A percentile compares a stretch with the other conserved stretches of the same genome.
Evolutionary conservation across 2,113 vertebrate genomes (phyloP).

Genomic region (Phycodurus eques): DNA sequence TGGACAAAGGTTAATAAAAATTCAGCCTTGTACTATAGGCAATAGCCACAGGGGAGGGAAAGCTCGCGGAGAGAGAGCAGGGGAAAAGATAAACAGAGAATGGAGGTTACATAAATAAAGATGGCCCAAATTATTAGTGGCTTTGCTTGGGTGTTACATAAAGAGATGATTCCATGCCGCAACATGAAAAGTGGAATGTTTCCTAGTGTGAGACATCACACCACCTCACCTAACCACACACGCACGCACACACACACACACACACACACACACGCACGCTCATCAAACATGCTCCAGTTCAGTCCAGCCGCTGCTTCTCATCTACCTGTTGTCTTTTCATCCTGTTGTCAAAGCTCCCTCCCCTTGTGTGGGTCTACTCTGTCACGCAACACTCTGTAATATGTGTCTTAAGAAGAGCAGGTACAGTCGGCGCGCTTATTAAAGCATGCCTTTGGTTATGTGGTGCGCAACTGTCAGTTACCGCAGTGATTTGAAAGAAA

Average conservation of each 20-base stretch:
- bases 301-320: conserved; percentile 43
- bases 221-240: background rate
- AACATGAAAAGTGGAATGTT: conserved; percentile 34
- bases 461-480: conserved; percentile 31
- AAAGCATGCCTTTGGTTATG: conserved; percentile 39
- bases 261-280: background rate
- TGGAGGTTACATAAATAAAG: conserved; percentile 73
- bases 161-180: conserved; percentile 46
- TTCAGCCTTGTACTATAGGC: conserved; percentile 59
- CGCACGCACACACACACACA: background rate
- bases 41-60: conserved; percentile 46
- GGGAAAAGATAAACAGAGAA: conserved; percentile 35
- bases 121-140: conserved; percentile 62
- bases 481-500: background rate
- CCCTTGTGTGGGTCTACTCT: conserved; percentile 43
- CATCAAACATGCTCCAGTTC: background rate
- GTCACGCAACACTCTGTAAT: conserved; percentile 67
- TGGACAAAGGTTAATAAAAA: conserved; percentile 75
- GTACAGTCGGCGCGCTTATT: conserved; percentile 32
- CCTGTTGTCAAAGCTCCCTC: background rate
- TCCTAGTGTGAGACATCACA: background rate
- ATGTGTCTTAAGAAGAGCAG: conserved; percentile 31
- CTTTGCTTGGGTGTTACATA: conserved; percentile 65
- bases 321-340: conserved; percentile 29
- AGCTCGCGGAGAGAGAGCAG: conserved; percentile 14